Conservation (phyloP, 2,797 vertebrate genomes). For the Acropternis orthonyx region DNA sequence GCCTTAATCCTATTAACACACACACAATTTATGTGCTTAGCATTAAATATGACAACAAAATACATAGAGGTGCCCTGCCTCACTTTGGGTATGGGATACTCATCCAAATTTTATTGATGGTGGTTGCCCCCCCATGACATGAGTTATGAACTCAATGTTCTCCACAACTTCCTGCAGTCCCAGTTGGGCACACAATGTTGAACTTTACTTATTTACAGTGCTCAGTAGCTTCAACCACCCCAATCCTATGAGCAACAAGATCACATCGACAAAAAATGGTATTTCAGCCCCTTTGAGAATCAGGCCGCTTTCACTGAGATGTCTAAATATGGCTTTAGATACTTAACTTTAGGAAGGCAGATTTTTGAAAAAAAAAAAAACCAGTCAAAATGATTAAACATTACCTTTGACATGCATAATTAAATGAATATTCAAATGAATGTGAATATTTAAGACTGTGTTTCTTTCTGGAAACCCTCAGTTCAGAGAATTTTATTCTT, state of each 20-base stretch:
- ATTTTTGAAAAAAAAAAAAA: neutral
- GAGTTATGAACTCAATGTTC: neutral
- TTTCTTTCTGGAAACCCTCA: neutral
- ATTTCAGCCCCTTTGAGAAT: conserved; percentile 24
- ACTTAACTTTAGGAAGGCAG: neutral
- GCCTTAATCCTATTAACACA: neutral
- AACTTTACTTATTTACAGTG: neutral
- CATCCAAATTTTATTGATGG: neutral
- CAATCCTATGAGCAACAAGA: neutral
- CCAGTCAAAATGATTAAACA: neutral
- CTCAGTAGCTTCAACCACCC: neutral
- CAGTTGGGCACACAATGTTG: neutral
- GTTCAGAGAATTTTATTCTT: neutral
- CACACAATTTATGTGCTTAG: accelerated
- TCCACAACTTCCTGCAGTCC: neutral
- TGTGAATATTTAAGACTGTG: neutral
- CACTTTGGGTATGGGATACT: neutral
- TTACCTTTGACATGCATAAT: neutral
- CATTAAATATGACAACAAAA: neutral
- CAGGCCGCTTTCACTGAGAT: neutral
- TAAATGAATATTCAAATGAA: neutral
- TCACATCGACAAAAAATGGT: neutral
- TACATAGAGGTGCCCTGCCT: neutral
- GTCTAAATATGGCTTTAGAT: conserved; percentile 25
- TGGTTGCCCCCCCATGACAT: neutral